Evolutionary conservation across 2,797 vertebrate genomes (phyloP).

Genomic region (Squalus acanthias): DNA sequence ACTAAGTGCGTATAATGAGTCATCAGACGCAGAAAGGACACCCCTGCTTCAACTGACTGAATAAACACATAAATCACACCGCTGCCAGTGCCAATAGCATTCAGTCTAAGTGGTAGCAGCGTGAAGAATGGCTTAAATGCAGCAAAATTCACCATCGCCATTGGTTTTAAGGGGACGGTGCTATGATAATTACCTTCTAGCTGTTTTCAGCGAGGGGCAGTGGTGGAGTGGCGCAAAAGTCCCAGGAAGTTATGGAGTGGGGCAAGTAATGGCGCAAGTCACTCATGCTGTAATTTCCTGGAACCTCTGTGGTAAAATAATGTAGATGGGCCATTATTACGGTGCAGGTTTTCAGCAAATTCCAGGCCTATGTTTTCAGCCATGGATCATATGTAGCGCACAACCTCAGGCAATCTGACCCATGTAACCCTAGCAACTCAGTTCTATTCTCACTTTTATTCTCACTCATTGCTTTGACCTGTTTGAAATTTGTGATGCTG

Average conservation of each 20-base stretch:
- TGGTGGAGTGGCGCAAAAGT: no score
- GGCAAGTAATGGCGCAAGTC: no score
- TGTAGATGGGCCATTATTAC: background rate
- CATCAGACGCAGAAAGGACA: background rate
- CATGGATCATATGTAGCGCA: background rate
- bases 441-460: background rate
- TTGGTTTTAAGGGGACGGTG: no score
- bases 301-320: background rate
- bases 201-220: no score
- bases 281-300: background rate
- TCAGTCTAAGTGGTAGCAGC: no score
- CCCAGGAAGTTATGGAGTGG: no score
- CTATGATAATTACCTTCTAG: no score
- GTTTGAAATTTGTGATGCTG: background rate
- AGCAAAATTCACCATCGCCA: no score
- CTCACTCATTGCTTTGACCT: background rate
- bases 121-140: no score
- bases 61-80: no score
- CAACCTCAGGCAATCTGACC: background rate
- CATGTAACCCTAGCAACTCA: background rate
- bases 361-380: background rate
- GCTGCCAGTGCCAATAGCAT: no score
- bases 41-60: no score
- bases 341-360: background rate
- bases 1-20: background rate